These are phyloP conservation scores for Rhineura floridana DNA, from an alignment of 2,113 vertebrate species.

Conservation along the genomic window DNA sequence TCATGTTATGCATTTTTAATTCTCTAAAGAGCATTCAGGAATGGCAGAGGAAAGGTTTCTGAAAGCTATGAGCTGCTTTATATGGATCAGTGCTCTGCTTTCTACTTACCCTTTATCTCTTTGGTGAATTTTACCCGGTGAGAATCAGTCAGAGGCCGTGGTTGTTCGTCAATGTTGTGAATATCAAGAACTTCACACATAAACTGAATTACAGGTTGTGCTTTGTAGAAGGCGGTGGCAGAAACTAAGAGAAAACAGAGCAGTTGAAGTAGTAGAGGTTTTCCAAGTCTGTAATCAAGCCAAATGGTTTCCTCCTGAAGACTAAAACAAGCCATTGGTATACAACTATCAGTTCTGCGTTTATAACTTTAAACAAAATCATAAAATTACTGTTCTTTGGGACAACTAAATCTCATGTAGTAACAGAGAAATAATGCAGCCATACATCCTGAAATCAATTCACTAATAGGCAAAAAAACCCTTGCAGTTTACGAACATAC, in stretches of 20 bases:
- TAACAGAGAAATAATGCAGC: too few relatives aligned
- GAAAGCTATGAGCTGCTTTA: slow-evolving; percentile 10
- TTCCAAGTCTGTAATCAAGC: background rate
- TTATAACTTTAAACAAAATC: background rate
- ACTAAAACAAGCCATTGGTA: accelerated
- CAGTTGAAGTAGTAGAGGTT: slow-evolving; percentile 1
- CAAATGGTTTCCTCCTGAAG: background rate
- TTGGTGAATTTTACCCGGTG: slow-evolving; percentile 99
- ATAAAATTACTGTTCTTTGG: background rate
- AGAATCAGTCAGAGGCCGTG: slow-evolving; percentile 97
- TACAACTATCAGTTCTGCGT: background rate
- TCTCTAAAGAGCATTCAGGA: slow-evolving; percentile 17
- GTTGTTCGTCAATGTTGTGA: slow-evolving; percentile 99
- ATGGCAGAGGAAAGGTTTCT: slow-evolving; percentile 21
- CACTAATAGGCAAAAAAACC: too few relatives aligned
- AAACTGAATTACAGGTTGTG: slow-evolving; percentile 99
- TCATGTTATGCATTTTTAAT: background rate
- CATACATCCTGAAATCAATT: too few relatives aligned
- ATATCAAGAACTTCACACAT: slow-evolving; percentile 99
- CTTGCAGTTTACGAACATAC: too few relatives aligned
- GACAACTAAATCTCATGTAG: background rate
- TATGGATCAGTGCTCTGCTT: background rate
- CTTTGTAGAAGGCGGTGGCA: slow-evolving; percentile 99
- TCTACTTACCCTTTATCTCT: slow-evolving; percentile 97
- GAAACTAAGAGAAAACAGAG: slow-evolving; percentile 83